Evolutionary conservation across 2,113 vertebrate species (phyloP).

Genomic region (Ondatra zibethicus): DNA sequence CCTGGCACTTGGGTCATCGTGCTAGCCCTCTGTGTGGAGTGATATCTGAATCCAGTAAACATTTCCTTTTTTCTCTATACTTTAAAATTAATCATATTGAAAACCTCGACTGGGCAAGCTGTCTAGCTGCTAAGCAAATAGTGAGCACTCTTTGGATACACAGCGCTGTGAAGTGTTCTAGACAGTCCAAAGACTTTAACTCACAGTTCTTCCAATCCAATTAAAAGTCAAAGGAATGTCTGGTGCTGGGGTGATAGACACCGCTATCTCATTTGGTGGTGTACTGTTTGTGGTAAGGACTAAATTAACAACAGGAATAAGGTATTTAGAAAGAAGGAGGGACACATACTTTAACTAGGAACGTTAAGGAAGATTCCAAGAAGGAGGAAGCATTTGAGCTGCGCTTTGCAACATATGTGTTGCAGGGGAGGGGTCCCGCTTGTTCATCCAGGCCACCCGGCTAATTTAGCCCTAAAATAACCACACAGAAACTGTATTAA

Average conservation of each 20-base stretch:
- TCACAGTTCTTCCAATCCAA: background rate
- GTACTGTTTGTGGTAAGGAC: background rate
- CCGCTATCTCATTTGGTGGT: no score
- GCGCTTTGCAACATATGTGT: background rate
- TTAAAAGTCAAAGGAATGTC: background rate
- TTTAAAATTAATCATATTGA: background rate
- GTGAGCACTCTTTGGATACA: background rate
- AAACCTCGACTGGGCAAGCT: background rate
- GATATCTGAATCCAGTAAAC: rapidly evolving
- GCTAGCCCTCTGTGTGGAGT: background rate
- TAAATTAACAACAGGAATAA: background rate
- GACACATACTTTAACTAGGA: background rate
- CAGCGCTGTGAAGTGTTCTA: background rate
- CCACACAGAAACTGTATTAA: no score
- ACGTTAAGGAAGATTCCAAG: background rate
- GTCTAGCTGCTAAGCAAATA: background rate
- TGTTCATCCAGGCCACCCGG: no score
- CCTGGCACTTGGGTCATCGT: background rate
- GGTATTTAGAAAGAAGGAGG: background rate
- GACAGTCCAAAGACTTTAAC: background rate
- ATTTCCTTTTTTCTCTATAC: background rate
- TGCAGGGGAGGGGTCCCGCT: no score
- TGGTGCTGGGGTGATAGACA: background rate
- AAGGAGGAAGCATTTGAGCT: background rate
- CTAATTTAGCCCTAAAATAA: no score